phyloP scores from a whole-genome alignment of 1,140 invertebrate species.

The Gryllus bimaculatus region DNA sequence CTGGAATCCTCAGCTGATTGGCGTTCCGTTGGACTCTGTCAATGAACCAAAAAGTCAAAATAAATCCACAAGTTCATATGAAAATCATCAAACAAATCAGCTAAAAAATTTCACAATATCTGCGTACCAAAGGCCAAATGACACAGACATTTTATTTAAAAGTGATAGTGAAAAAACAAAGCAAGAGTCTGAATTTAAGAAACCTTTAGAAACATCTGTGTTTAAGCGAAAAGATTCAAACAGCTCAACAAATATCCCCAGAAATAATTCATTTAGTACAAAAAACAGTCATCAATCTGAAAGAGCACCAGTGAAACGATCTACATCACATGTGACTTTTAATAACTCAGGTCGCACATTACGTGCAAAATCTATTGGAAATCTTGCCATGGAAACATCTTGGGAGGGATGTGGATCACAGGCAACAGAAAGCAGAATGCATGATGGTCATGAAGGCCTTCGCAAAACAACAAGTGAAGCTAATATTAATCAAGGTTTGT shows the following conservation, averaged over 20 bases:
- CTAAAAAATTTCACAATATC: constrained; percentile 38
- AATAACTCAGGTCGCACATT: constrained; percentile 20
- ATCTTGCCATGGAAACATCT: not conserved
- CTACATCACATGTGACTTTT: constrained; percentile 32
- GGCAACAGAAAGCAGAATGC: not conserved
- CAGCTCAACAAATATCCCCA: constrained; percentile 16
- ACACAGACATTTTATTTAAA: constrained; percentile 32
- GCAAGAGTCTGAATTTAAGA: constrained; percentile 16
- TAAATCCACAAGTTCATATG: not conserved
- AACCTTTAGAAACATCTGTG: constrained; percentile 12
- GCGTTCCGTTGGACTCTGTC: not conserved
- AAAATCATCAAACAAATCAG: constrained; percentile 26
- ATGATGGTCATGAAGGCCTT: not conserved
- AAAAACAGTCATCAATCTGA: constrained; percentile 21
- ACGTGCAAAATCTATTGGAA: constrained; percentile 16
- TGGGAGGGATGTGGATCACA: not conserved
- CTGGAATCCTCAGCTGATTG: not conserved
- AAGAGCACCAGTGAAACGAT: constrained; percentile 30
- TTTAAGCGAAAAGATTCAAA: not conserved
- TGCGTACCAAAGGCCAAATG: constrained; percentile 34
- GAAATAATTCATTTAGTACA: constrained; percentile 30
- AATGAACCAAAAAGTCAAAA: not conserved
- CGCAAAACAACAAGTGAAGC: constrained; percentile 17
- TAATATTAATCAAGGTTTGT: constrained; percentile 12
- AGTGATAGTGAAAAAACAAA: constrained; percentile 23